Evolutionary conservation across 2,888 invertebrate genomes (phyloP), one percentile per base, ranked within the genome.

Genomic region (Empis livida): DNA sequence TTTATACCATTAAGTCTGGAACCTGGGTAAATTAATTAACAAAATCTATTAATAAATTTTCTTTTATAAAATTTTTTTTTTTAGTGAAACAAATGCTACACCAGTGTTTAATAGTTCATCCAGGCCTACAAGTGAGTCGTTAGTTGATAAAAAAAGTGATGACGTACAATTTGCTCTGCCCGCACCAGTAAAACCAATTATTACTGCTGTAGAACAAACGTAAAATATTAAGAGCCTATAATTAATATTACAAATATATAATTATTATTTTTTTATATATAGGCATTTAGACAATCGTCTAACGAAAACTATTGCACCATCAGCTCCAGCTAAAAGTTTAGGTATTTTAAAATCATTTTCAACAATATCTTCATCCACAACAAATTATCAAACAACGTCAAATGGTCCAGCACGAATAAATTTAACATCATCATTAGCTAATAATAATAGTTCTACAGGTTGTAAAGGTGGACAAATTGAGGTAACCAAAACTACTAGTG

Each of bases 1-100:
- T 93, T 92, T 64, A 83, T 97, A 59, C 89, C 92, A 16, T 70
- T 77, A 48, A 71, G 76, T 39, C 84, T 83, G 57, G 77, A 80
- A 56, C 73, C 54, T 4, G 49, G 54, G 52, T 58, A 45, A 32
- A 41, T 49, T 1, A 27, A 10, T 30, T 14, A 30, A 3, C 5
- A 44, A 30, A 23, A 2, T 4, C n/a, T 43, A 3, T 15, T 27
- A 41, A n/a, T 15, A 3, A 15, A 39, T 23, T 43, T 15, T 46
- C 31, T 35, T 13, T 42, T 31, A 20, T 27, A 11, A 8, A 10
- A n/a, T n/a, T n/a, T 37, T 16, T 37, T 14, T 32, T 45, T 43
- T 15, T 43, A 56, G 54, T 13, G 55, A 53, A 38, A 16, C 40
- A 16, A 35, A 38, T 10, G 15, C 46, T 9, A 40, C 49, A n/a